phyloP scores from a whole-genome alignment of 2,113 vertebrate species.

The Vireo altiloquus region DNA sequence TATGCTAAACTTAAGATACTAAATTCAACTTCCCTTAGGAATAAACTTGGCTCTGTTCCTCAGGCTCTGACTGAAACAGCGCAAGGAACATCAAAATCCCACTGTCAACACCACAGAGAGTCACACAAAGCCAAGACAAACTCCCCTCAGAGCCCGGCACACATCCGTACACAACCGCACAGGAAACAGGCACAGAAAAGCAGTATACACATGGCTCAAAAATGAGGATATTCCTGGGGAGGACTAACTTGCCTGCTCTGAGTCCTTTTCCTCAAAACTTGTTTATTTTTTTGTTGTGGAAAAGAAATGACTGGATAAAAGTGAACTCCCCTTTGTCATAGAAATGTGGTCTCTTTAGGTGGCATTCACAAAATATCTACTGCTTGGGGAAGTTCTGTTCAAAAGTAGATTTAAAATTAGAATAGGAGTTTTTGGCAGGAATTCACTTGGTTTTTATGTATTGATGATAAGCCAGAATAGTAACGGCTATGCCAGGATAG shows the following conservation, averaged over 20 bases:
- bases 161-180: not conserved
- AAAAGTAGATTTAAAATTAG: not conserved
- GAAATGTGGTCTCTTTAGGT: not conserved
- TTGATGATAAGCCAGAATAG: not conserved
- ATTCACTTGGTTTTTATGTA: not conserved
- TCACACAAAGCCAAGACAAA: slow-evolving; percentile 30
- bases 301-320: not conserved
- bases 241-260: not conserved
- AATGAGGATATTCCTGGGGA: not conserved
- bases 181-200: not conserved
- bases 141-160: not conserved
- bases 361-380: not conserved
- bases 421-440: not conserved
- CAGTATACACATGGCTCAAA: not conserved
- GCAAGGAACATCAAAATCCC: slow-evolving; percentile 19
- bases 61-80: not conserved
- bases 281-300: not conserved
- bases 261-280: not conserved
- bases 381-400: not conserved
- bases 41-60: not conserved
- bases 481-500: not conserved
- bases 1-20: not conserved
- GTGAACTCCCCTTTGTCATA: not conserved
- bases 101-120: not conserved
- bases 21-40: not conserved